phyloP scores from a whole-genome alignment of 2,797 vertebrate genomes.

The Gymnothorax reevesii region DNA sequence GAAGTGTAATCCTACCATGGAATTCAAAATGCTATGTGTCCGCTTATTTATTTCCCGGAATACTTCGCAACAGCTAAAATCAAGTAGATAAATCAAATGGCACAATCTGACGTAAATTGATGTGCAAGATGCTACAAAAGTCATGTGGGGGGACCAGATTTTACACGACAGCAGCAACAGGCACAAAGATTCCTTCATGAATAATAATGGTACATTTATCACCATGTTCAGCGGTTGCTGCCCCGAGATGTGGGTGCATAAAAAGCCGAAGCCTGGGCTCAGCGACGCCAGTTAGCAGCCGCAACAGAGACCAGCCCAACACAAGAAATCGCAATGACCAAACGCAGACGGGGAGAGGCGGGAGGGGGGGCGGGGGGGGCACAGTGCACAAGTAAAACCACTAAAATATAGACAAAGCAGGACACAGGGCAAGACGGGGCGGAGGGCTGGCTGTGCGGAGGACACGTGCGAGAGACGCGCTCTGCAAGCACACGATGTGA shows the following conservation, averaged over 20 bases:
- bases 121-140: too few species aligned
- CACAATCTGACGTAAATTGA: too few species aligned
- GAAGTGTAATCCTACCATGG: too few species aligned
- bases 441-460: conserved; percentile 39
- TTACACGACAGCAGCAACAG: neutral
- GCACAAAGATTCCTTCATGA: conserved; percentile 39
- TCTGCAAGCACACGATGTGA: conserved; percentile 11
- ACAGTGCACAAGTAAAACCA: conserved; percentile 44
- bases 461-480: conserved; percentile 28
- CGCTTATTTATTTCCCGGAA: too few species aligned
- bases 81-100: too few species aligned
- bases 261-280: conserved; percentile 24
- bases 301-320: conserved; percentile 28
- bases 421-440: conserved; percentile 18
- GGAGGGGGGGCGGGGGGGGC: neutral
- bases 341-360: conserved; percentile 40
- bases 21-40: too few species aligned
- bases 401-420: conserved; percentile 14
- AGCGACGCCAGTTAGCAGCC: neutral
- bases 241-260: conserved; percentile 32
- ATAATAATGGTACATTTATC: conserved; percentile 42
- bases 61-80: too few species aligned
- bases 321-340: conserved; percentile 54
- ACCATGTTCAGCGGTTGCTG: conserved; percentile 38
- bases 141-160: too few species aligned